Evolutionary conservation across 2,113 vertebrate species (phyloP).

Genomic region (Pygoscelis adeliae): DNA sequence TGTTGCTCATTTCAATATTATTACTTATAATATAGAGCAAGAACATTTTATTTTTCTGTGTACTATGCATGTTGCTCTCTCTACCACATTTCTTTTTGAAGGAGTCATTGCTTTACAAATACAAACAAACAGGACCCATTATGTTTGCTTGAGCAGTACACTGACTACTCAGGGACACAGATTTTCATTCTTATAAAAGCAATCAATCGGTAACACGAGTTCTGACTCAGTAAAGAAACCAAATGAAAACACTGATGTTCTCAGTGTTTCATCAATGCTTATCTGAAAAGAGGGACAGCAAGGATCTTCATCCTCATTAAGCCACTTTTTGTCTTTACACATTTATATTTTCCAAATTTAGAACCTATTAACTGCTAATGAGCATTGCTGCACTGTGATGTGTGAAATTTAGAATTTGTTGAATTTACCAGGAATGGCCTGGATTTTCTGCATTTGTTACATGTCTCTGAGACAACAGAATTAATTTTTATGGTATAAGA

Average conservation of each 20-base stretch:
- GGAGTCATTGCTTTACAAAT: neutral
- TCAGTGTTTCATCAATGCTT: neutral
- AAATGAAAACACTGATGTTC: constrained; percentile 1
- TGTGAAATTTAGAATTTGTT: constrained; percentile 6
- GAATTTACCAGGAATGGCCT: neutral
- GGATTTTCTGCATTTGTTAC: neutral
- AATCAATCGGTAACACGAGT: neutral
- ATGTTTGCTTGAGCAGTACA: neutral
- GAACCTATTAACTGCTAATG: neutral
- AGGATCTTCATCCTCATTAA: constrained; percentile 18
- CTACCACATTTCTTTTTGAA: neutral
- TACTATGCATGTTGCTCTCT: neutral
- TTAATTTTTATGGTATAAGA: neutral
- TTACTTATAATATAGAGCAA: neutral
- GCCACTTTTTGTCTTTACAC: neutral
- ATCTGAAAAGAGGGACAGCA: neutral
- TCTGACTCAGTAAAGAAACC: neutral
- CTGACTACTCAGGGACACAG: neutral
- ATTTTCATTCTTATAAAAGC: neutral
- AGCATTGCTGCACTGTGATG: neutral
- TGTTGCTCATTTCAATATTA: neutral
- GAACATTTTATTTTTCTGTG: neutral
- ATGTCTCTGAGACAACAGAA: neutral
- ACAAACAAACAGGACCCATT: neutral
- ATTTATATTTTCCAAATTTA: constrained; percentile 55